Evolutionary conservation across 2,113 vertebrate genomes (phyloP).

Genomic region (Melozone crissalis): DNA sequence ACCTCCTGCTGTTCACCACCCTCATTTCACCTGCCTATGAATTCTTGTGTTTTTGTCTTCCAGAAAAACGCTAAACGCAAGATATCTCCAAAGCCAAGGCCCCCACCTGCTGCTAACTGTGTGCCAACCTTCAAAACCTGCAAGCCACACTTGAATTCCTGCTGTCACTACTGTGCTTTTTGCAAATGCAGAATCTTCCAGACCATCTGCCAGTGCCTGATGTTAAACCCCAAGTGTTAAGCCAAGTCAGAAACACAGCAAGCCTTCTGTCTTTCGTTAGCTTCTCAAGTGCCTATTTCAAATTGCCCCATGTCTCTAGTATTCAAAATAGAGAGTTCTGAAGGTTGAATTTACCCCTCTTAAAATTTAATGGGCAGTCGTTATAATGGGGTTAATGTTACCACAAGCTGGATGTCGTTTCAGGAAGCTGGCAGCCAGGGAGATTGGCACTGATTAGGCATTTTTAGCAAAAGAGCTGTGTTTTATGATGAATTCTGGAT

Average conservation of each 20-base stretch:
- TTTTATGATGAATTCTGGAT: not conserved
- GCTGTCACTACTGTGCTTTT: constrained; percentile 85
- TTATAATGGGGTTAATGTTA: not conserved
- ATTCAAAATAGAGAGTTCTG: not conserved
- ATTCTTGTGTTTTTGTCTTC: not conserved
- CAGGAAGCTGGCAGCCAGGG: not conserved
- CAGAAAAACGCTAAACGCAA: constrained; percentile 59
- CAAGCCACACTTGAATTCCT: constrained; percentile 74
- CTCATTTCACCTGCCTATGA: not conserved
- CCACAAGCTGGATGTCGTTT: not conserved
- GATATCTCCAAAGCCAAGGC: not conserved
- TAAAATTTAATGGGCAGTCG: not conserved
- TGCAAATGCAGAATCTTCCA: constrained; percentile 88
- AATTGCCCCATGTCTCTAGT: not conserved
- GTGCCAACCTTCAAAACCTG: constrained; percentile 82
- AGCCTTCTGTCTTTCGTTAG: not conserved
- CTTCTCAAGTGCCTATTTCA: not conserved
- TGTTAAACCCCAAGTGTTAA: constrained; percentile 83
- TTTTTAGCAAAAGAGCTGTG: not conserved
- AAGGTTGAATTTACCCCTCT: not conserved
- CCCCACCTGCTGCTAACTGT: constrained; percentile 77
- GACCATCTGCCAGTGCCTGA: constrained; percentile 83
- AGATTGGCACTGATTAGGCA: not conserved
- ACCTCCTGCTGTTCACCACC: rapidly evolving
- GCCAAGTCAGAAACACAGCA: not conserved